Evolutionary conservation across 2,888 invertebrate species (phyloP), one percentile per base, ranked within the genome.

Genomic region (Lathronympha strigana): DNA sequence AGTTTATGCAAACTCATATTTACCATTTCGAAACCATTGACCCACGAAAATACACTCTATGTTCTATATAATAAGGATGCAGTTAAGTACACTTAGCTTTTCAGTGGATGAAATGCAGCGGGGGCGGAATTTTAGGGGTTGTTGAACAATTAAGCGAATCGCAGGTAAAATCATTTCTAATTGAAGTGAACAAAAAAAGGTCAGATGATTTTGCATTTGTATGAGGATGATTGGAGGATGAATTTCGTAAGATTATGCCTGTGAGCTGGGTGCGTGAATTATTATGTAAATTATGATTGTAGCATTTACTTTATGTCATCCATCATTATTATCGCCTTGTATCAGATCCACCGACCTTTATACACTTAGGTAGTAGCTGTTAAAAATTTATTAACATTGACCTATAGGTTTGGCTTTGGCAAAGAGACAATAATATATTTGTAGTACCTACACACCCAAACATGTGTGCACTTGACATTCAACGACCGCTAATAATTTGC

Each of bases 151-250:
- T 86, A 88, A 87, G 79, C 69, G 81, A 83, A 81, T 84, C 76
- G 77, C 90, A 90, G 90, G 90, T 90, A 90, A 84, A 87, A 78
- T 83, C 73, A 82, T 85, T 84, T 84, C 70, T 75, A 79, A 86
- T 81, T 80, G 72, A 57, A 71, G 76, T 71, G 69, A 72, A 80
- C 53, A 80, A 84, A 84, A 83, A 81, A 76, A 73, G 73, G 72
- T 73, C 64, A 68, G 68, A 73, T 75, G 75, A 77, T 83, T 83
- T 82, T 80, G 82, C 83, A 81, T 83, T 80, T 80, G 72, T 73
- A 73, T 69, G 68, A 49, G 60, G 67, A 66, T 68, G 67, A 73
- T 75, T 72, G 69, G 67, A 71, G 68, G 63, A 68, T 73, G 66
- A 69, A 67, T 68, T 71, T 68, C 67, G 63, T 55, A 67, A 64